Base-by-base conservation (phyloP, 2,797 vertebrate genomes). In the Manis javanica region DNA sequence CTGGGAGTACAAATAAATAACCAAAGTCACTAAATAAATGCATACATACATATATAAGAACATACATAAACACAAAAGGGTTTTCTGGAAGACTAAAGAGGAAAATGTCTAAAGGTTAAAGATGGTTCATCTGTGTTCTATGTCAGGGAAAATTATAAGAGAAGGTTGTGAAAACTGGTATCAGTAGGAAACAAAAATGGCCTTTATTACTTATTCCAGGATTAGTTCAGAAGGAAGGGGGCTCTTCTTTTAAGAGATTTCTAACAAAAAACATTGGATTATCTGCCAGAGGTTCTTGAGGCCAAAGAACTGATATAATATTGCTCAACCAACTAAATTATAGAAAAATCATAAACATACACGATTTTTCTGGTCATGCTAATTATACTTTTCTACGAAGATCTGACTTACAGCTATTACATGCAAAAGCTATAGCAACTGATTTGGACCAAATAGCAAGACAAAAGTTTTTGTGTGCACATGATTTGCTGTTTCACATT, bases 361-460 rank as follows among this genome's bases (percentile, higher is more conserved):
- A 12, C 66, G 10, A 75, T 53, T 31, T 85, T 92, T 68, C 61
- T 88, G 24, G 23, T 79, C 69, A 91, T 37, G 24, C 31, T 95
- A 88, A 95, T 87, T 90, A n/a, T 83, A 4, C 31, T 86, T 89
- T 94, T 91, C 57, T 66, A 49, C 9, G 18, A 79, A 96, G 29
- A 59, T 3, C 8, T 63, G 34, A 63, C 61, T 78, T 74, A 69
- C 49, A 57, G 51, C 31, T 83, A 42, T 85, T 88, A 78, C 94
- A n/a, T 37, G 72, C 26, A 94, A 94, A 91, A 87, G 1, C 53
- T 87, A 79, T 2, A 94, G 64, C 34, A 51, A 83, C 42, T 93
- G 87, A 75, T 63, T 88, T 83, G 55, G 34, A 93, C 31, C 39
- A 96, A 94, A 92, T 1, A 88, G 23, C 29, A 74, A 94, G 42